These are phyloP conservation scores for Xylota sylvarum DNA, from an alignment of 2,888 invertebrate genomes.

Conservation along the genomic window DNA sequence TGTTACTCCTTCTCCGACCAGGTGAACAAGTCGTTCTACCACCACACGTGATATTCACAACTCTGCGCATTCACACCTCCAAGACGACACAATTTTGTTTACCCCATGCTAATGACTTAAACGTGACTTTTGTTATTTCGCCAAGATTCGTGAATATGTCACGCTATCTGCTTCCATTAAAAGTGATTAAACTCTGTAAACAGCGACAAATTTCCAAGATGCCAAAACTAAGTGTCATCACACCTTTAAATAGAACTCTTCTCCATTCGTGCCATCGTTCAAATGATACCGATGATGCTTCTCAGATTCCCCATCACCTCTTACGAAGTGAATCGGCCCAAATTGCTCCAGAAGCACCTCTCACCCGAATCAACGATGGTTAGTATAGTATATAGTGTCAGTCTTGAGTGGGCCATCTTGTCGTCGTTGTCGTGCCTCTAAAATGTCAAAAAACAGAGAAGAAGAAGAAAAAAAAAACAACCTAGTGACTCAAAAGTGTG, in stretches of 20 bases:
- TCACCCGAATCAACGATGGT: background rate
- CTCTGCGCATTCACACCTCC: slow-evolving; percentile 35
- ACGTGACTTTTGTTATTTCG: slow-evolving; percentile 40
- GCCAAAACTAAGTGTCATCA: slow-evolving; percentile 11
- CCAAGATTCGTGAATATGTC: slow-evolving; percentile 15
- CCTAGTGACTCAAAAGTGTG: slow-evolving; percentile 42
- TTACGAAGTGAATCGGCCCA: background rate
- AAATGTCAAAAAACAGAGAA: slow-evolving; percentile 5
- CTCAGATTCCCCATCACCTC: background rate
- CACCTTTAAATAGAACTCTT: background rate
- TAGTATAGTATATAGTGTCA: background rate
- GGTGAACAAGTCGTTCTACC: background rate
- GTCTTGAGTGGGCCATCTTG: background rate
- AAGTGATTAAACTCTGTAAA: slow-evolving; percentile 1
- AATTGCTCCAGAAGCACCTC: slow-evolving; percentile 2
- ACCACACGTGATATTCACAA: background rate
- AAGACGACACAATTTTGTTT: background rate
- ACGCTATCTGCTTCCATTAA: slow-evolving; percentile 3
- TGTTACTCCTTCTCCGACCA: background rate
- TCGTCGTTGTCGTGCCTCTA: slow-evolving; percentile 20
- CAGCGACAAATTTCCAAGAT: background rate
- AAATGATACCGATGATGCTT: slow-evolving; percentile 2
- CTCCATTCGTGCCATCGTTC: background rate
- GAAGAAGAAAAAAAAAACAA: background rate
- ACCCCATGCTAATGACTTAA: slow-evolving; percentile 32